Base-by-base conservation (phyloP, 2,797 vertebrate genomes). In the Pseudochaenichthys georgianus region DNA sequence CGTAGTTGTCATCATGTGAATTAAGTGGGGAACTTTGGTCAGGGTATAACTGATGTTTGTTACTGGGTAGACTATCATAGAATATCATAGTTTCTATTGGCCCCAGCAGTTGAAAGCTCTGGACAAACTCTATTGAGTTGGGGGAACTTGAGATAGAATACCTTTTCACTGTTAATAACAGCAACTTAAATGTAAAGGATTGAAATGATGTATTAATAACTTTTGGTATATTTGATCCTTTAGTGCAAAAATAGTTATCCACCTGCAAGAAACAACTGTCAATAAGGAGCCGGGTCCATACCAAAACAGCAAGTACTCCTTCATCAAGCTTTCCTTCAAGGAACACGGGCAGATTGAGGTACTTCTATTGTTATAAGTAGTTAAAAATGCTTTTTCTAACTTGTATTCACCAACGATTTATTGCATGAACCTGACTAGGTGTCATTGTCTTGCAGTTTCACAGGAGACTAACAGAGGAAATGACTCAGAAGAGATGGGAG, bases 271-370 rank as follows among this genome's bases (percentile, higher is more conserved):
- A 31, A 50, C 85, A 51, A 75, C 95, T 84, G 79, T 94, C 52
- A 96, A 95, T 92, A 99, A 97, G 90, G 98, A 99, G 31, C 96
- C 97, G 13, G 98, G 98, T 28, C 98, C 97, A 0, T 98, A 98
- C 88, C 97, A 99, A 89, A 94, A 93, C 59, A 99, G 98, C 95
- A 98, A 97, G 86, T 98, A 95, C 76, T 95, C 97, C 57, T 96
- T 95, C 57, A 94, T 99, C 89, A 99, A 98, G 79, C 93, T 99
- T 78, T 99, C 98, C 65, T 99, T 99, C 92, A 98, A 97, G 92
- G 98, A 99, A 76, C 98, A 99, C 74, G 98, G 98, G 3, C 97
- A 99, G 92, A 99, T 99, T 76, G 98, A 99, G 95, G 98, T 98
- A 88, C 82, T 82, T 63, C 3, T 11, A 3, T 16, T 42, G 23